These are phyloP conservation scores for Brachynemurus nebulosus DNA, from an alignment of 2,888 invertebrate species.

Conservation along the genomic window DNA sequence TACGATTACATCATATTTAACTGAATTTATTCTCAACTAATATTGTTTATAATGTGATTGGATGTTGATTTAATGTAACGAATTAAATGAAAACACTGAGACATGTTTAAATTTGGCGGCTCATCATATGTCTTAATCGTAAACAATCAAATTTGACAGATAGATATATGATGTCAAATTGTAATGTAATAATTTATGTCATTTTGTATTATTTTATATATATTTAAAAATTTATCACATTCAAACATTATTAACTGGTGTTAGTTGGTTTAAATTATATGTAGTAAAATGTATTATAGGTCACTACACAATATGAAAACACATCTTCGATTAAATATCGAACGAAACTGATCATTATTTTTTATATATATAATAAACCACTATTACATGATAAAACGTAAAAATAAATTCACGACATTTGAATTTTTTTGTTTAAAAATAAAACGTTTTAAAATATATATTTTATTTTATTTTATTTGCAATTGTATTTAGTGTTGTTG, in stretches of 20 bases:
- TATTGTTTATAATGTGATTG: no score
- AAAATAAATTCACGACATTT: not conserved
- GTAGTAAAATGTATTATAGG: conserved; percentile 16
- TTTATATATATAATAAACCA: no score
- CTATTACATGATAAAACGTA: not conserved
- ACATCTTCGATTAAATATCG: conserved; percentile 6
- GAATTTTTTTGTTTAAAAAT: not conserved
- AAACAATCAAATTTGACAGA: conserved; percentile 18
- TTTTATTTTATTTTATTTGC: conserved; percentile 9
- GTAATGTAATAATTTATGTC: conserved; percentile 1
- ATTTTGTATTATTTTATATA: not conserved
- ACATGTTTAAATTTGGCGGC: conserved; percentile 16
- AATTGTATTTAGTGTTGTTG: conserved; percentile 27
- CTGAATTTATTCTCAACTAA: not conserved
- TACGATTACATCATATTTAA: not conserved
- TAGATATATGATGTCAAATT: conserved; percentile 15
- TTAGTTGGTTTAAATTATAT: not conserved
- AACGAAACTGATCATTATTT: not conserved
- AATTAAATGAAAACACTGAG: no score
- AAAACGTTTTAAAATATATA: not conserved
- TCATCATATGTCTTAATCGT: conserved; percentile 16
- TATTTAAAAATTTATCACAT: not conserved
- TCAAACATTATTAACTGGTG: not conserved
- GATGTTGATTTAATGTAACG: no score
- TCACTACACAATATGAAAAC: conserved; percentile 16